These are phyloP conservation scores for Masnerella sp. DNA, from an alignment of 2,888 invertebrate genomes.

Conservation along the genomic window DNA sequence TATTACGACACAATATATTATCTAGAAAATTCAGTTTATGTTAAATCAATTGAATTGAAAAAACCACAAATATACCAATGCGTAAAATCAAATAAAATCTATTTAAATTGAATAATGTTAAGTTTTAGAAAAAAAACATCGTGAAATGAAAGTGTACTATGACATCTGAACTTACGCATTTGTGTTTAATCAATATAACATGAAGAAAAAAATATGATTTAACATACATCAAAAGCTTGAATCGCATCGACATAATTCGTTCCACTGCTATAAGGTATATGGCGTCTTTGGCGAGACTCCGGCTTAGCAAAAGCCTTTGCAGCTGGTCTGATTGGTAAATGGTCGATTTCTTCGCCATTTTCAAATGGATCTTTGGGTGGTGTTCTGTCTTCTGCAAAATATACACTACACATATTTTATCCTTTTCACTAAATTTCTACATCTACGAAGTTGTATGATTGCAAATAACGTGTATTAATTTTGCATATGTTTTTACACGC, in stretches of 20 bases:
- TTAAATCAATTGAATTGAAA: background rate
- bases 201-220: background rate
- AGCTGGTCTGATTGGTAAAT: conserved; percentile 66
- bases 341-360: conserved; percentile 70
- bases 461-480: too few relatives aligned
- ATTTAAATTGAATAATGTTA: too few relatives aligned
- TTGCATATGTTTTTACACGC: too few relatives aligned
- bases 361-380: conserved; percentile 47
- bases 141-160: background rate
- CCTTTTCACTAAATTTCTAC: too few relatives aligned
- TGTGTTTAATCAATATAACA: background rate
- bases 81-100: background rate
- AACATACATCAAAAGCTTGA: conserved; percentile 77
- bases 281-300: conserved; percentile 59
- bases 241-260: conserved; percentile 75
- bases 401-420: too few relatives aligned
- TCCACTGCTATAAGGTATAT: conserved; percentile 63
- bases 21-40: too few relatives aligned
- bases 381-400: conserved; percentile 55
- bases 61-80: too few relatives aligned
- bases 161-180: too few relatives aligned
- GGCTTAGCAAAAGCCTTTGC: conserved; percentile 55
- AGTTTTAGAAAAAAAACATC: too few relatives aligned
- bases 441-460: too few relatives aligned
- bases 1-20: too few relatives aligned